Base-by-base conservation (phyloP, 2,797 vertebrate species). In the Epinephelus awoara region DNA sequence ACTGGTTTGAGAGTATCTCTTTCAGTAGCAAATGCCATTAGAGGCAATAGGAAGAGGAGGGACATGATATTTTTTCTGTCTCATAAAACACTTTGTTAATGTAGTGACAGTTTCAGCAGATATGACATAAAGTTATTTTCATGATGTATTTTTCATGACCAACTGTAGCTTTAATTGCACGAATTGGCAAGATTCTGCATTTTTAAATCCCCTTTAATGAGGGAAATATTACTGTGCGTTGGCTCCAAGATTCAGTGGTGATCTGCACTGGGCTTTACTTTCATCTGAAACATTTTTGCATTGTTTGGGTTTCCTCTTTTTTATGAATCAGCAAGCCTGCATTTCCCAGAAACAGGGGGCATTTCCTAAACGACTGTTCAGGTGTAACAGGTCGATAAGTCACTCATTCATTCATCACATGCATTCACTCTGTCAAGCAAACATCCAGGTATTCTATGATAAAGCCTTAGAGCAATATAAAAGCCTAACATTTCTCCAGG, bases 391-490 rank as follows among this genome's bases (percentile, higher is more conserved):
- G 65, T 55, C 66, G 62, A 56, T 19, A 67, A 72, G 23, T 58
- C 71, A 42, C 21, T 70, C 29, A 25, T 59, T 83, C 40, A 73
- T 21, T 47, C 80, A 80, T 80, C 85, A 69, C 68, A 1, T 80
- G 23, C 80, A 83, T 91, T 90, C 74, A 82, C 2, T 46, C 3
- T 19, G 52, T 19, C 74, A 12, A 49, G 73, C 73, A 84, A 89
- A 92, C 91, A 88, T 94, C 93, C 94, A 73, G 79, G 71, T 87
- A 94, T 94, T 94, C 58, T 88, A 34, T 81, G 57, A 72, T 69
- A 47, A 72, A 74, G 58, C 71, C 44, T 40, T 9, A 40, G 54
- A 64, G 49, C 55, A 46, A 55, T 84, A 90, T 93, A 93, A 93
- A 91, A 86, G 61, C 44, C 50, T 14, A 10, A 65, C 52, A 15